A percentile compares a stretch with the other conserved stretches of the same genome.
These are phyloP conservation scores for Poecile atricapillus DNA, from an alignment of 2,113 vertebrate genomes.

Conservation along the genomic window DNA sequence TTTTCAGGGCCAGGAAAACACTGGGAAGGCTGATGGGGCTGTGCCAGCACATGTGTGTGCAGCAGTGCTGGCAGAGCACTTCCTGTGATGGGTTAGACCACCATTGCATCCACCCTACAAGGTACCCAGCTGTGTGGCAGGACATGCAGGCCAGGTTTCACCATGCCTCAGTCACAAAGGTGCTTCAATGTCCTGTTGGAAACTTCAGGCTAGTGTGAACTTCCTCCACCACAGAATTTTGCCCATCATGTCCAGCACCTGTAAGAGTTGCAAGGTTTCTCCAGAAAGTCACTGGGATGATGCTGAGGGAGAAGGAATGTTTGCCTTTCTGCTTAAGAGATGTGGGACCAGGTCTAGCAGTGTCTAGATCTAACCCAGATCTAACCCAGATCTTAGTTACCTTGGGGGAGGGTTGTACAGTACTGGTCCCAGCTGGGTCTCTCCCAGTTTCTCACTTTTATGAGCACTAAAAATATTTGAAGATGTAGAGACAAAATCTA, in stretches of 20 bases:
- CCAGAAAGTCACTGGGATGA: not conserved
- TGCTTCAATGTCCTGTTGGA: not conserved
- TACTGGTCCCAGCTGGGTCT: not conserved
- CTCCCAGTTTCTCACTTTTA: not conserved
- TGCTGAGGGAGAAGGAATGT: not conserved
- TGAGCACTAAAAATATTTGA: not conserved
- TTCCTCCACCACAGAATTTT: not conserved
- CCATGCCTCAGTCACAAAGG: not conserved
- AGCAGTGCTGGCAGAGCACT: not conserved
- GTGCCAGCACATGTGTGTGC: not conserved
- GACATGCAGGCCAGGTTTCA: not conserved
- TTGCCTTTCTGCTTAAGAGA: not conserved
- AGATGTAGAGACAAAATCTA: not conserved
- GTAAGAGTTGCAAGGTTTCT: rapidly evolving
- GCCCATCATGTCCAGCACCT: rapidly evolving
- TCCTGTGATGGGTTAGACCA: not conserved
- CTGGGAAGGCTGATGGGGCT: not conserved
- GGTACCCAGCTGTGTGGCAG: not conserved
- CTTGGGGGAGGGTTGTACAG: not conserved
- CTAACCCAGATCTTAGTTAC: not conserved
- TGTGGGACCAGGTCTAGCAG: not conserved
- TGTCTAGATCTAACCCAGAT: not conserved
- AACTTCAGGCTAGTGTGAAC: not conserved
- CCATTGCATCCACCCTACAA: not conserved
- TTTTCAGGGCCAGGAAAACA: not conserved